Evolutionary conservation across 35 echinoderm and acorn worm genomes (phyloP).

Genomic region (Eucidaris tribuloides): DNA sequence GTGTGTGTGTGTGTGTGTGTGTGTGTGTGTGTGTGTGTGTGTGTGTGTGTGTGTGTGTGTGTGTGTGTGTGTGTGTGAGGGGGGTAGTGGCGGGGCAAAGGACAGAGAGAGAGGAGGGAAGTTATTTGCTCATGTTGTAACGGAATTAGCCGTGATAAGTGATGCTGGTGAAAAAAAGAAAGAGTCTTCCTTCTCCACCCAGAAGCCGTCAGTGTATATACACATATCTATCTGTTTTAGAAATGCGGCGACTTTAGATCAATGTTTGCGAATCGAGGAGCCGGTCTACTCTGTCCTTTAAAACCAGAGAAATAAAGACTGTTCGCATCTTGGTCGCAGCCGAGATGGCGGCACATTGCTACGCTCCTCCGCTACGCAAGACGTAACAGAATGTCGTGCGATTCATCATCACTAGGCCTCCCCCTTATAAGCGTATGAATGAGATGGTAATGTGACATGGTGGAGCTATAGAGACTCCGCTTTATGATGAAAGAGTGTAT

Average conservation of each 20-base stretch:
- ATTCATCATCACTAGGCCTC: constrained; percentile 13
- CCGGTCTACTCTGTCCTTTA: constrained; percentile 2
- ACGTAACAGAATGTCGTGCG: constrained; percentile 22
- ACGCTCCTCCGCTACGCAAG: constrained; percentile 30
- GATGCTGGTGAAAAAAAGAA: too few relatives aligned
- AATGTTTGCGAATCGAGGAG: constrained; percentile 23
- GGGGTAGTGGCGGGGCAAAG: too few relatives aligned
- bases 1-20: too few relatives aligned
- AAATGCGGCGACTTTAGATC: constrained; percentile 35
- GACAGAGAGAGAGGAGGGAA: too few relatives aligned
- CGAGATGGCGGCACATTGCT: not conserved
- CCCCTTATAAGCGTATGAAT: constrained; percentile 17
- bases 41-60: too few relatives aligned
- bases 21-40: too few relatives aligned
- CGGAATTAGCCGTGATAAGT: too few relatives aligned
- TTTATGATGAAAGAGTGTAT: not conserved
- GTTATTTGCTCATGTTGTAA: too few relatives aligned
- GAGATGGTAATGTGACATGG: constrained; percentile 13
- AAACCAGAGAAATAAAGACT: too few relatives aligned
- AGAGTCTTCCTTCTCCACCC: not conserved
- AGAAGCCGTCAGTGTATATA: constrained; percentile 21
- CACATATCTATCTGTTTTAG: constrained; percentile 15
- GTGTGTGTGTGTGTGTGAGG: too few relatives aligned
- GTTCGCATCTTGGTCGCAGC: too few relatives aligned
- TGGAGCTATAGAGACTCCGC: too few relatives aligned